These are phyloP conservation scores for Marisa cornuarietis DNA, from an alignment of 1,140 invertebrate species.

Conservation along the genomic window DNA sequence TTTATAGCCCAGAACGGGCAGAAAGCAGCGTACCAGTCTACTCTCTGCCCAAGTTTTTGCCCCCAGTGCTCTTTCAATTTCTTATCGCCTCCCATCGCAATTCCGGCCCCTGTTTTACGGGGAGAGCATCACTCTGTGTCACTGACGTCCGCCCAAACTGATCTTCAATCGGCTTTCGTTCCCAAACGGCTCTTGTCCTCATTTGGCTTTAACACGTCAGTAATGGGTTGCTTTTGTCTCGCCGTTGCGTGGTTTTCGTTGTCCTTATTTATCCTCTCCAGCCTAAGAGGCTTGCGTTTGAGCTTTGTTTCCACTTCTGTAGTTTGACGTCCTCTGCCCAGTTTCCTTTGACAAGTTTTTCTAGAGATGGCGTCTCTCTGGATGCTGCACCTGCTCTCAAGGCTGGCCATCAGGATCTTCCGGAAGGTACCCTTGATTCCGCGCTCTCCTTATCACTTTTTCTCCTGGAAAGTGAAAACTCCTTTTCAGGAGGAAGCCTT, in stretches of 20 bases:
- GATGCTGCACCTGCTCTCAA: too few species aligned
- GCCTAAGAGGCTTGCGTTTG: too few species aligned
- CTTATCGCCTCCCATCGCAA: conserved; percentile 9
- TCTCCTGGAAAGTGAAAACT: too few species aligned
- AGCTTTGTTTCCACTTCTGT: too few species aligned
- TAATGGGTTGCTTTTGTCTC: neutral
- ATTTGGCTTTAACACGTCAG: neutral
- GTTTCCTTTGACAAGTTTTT: too few species aligned
- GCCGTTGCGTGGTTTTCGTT: neutral
- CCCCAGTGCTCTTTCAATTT: conserved; percentile 7
- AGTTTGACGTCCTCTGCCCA: too few species aligned
- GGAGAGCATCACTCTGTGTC: neutral
- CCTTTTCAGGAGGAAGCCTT: too few species aligned
- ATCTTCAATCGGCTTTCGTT: conserved; percentile 10
- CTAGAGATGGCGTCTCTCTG: too few species aligned
- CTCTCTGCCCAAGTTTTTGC: neutral
- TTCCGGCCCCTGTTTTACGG: conserved; percentile 10
- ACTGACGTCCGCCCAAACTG: neutral
- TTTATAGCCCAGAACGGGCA: neutral
- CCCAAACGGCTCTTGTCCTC: neutral
- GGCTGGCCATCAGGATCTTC: too few species aligned
- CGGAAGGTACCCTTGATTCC: too few species aligned
- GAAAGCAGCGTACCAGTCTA: neutral
- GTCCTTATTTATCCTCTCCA: too few species aligned
- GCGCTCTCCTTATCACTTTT: too few species aligned